phyloP scores from a whole-genome alignment of 2,888 invertebrate genomes.

The Tanytarsus gracilentus region DNA sequence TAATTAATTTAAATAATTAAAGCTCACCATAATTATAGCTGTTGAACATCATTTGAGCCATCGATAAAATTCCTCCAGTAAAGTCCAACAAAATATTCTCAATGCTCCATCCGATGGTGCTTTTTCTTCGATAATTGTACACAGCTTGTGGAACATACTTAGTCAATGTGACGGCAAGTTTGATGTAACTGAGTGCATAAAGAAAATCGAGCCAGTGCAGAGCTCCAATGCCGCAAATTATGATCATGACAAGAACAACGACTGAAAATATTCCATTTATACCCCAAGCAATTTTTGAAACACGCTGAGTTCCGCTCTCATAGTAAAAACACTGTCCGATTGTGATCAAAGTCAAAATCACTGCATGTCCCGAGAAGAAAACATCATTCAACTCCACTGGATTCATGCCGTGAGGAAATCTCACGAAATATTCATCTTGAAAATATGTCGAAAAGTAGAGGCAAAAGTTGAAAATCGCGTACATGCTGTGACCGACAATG shows the following conservation, averaged over 20 bases:
- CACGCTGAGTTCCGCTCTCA: constrained; percentile 42
- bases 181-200: constrained; percentile 91
- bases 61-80: constrained; percentile 85
- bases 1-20: constrained; percentile 34
- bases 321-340: constrained; percentile 83
- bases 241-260: background rate
- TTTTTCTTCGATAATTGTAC: constrained; percentile 92
- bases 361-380: constrained; percentile 89
- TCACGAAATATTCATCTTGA: constrained; percentile 68
- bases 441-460: constrained; percentile 73
- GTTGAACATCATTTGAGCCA: constrained; percentile 92
- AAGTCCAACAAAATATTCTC: constrained; percentile 96
- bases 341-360: constrained; percentile 72
- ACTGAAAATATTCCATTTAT: background rate
- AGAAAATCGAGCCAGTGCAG: constrained; percentile 86
- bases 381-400: constrained; percentile 95
- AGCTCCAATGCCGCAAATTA: background rate
- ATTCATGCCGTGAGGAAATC: constrained; percentile 79
- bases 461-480: constrained; percentile 85
- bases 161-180: constrained; percentile 86
- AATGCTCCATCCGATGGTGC: constrained; percentile 97
- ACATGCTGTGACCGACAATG: constrained; percentile 84
- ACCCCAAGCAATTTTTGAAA: background rate
- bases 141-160: constrained; percentile 98
- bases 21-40: constrained; percentile 76